Base-by-base conservation (phyloP, 2,113 vertebrate species). In the Lepidothrix coronata region DNA sequence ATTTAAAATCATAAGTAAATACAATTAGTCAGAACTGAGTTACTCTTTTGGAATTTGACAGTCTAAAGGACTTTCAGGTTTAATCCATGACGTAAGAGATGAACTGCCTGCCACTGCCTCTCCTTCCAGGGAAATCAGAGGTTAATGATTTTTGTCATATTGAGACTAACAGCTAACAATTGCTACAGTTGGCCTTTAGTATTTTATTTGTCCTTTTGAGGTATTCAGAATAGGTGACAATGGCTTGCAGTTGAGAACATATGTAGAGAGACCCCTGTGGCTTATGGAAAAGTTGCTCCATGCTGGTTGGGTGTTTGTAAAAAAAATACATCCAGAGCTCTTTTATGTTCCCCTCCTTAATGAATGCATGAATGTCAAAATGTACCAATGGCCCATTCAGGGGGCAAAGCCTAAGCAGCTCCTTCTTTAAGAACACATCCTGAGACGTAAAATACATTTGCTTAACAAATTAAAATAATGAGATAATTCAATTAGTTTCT, bases 401-500 rank as follows among this genome's bases (percentile, higher is more conserved):
- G 97, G 98, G 98, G 98, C 98, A 99, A 99, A 99, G 98, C 98
- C 98, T 98, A 96, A 98, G 98, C 98, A 99, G 98, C 98, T 98
- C 98, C 98, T 97, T 98, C 97, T 98, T 98, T 98, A 99, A 98
- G 98, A 99, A 99, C 97, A 98, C 99, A 99, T 98, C 98, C 98
- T 98, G 98, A 98, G 98, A 99, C 98, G 97, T 98, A 98, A 99
- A 99, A 99, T 99, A 99, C 99, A 99, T 99, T 99, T 99, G 99
- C 99, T 99, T 99, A 99, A 99, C 99, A 99, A 99, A 99, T 98
- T 98, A 98, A 98, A 99, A 98, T 98, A 98, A 98, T 98, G 98
- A 99, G 98, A 99, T 99, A 99, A 99, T 99, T 99, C 98, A 99
- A 99, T 99, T 99, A 99, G 99, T 98, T 99, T 98, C 98, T 98